These are phyloP conservation scores for Ascaphus truei DNA, from an alignment of 2,113 vertebrate species.

Conservation along the genomic window DNA sequence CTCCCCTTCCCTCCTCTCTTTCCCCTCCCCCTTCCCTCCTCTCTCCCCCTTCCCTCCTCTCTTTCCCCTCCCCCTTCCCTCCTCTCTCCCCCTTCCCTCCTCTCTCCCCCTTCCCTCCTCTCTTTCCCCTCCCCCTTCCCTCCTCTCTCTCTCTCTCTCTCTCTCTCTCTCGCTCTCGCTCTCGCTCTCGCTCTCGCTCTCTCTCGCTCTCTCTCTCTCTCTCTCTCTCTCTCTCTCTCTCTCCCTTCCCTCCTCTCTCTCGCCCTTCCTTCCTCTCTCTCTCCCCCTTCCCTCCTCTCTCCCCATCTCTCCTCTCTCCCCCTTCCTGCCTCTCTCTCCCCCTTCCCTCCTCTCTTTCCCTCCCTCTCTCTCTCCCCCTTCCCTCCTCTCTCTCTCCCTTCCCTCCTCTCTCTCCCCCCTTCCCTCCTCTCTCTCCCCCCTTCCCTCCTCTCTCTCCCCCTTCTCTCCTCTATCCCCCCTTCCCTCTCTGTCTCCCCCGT, in stretches of 20 bases:
- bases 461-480: too few relatives aligned
- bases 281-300: background rate
- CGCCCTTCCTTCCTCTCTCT: too few relatives aligned
- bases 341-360: background rate
- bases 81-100: background rate
- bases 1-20: too few relatives aligned
- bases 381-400: background rate
- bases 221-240: background rate
- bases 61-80: background rate
- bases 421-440: background rate
- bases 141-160: accelerated
- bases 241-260: background rate
- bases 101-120: background rate
- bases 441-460: background rate
- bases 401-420: background rate
- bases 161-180: too few relatives aligned
- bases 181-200: too few relatives aligned
- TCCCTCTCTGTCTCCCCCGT: too few relatives aligned
- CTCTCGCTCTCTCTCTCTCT: too few relatives aligned
- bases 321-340: too few relatives aligned
- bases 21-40: background rate
- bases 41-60: background rate
- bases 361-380: background rate
- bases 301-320: background rate
- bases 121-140: background rate